Base-by-base conservation (phyloP, 2,797 vertebrate genomes). In the Acipenser ruthenus region DNA sequence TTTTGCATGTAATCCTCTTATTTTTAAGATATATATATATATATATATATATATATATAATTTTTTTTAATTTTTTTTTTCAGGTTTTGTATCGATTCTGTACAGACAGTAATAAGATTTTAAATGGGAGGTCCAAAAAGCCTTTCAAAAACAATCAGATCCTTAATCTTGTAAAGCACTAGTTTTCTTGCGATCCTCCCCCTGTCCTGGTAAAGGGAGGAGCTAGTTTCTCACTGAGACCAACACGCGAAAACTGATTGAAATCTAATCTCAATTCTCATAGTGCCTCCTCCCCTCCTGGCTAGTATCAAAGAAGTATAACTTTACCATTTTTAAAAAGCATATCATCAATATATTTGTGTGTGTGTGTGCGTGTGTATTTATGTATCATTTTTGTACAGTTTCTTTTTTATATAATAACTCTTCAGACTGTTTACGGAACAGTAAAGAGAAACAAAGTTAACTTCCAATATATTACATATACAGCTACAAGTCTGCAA, bases 251-350 rank as follows among this genome's bases (percentile, higher is more conserved):
- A 37, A 37, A 37, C 23, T 37, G 23, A 37, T 37, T 37, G 23
- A 37, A 37, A 37, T 37, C 23, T 37, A 37, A 37, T 37, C 23
- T 37, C 2, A 37, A 37, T 37, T 37, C 23, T 37, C 23, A 37
- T 4, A 37, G 23, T 37, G 87, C 86, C 82, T 87, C 87, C 86
- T 82, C 71, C 86, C 60, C 23, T n/a, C 60, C 15, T 23, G 37
- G 37, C 15, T 62, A 91, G 81, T 90, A 91, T 91, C 87, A 90
- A 90, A 91, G 86, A 89, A 85, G 90, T 95, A 93, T 94, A 93
- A 91, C 91, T 95, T 91, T 93, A 93, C 78, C 66, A 92, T 93
- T 90, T 88, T 90, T 89, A 62, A 95, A 95, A 98, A 98, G 95
- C 95, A 90, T 90, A 91, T 91, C 94, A 93, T 92, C 92, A 89